A percentile compares a stretch with the other conserved stretches of the same genome.
These are phyloP conservation scores for Aphelenchoides fujianensis DNA, from an alignment of 1,140 invertebrate species.

Conservation along the genomic window DNA sequence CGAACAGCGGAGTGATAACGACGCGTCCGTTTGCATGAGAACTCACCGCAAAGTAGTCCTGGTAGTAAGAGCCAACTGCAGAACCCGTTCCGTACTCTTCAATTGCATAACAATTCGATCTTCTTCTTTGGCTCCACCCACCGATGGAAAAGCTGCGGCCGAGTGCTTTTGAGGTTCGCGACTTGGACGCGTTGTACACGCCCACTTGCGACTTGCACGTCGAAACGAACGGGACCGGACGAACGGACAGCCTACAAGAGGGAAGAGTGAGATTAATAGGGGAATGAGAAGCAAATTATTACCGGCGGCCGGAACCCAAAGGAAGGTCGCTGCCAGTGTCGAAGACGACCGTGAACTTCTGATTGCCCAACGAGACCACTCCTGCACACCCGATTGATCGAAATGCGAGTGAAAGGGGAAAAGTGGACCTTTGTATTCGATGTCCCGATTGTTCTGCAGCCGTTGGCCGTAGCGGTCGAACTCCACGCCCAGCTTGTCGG, in stretches of 20 bases:
- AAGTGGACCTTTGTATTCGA: neutral
- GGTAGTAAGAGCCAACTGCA: neutral
- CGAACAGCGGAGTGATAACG: neutral
- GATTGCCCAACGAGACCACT: neutral
- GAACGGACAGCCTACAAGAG: slow-evolving; percentile 1
- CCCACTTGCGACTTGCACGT: neutral
- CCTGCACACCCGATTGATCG: too few relatives aligned
- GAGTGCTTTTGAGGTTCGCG: neutral
- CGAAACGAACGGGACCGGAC: neutral
- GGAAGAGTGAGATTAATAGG: too few relatives aligned
- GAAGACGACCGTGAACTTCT: neutral
- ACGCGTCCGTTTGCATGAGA: too few relatives aligned
- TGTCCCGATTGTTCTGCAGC: neutral
- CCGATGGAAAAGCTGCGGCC: neutral
- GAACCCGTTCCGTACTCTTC: slow-evolving; percentile 15
- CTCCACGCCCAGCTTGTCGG: neutral
- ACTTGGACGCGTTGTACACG: slow-evolving; percentile 6
- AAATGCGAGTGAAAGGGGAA: too few relatives aligned
- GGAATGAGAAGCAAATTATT: too few relatives aligned
- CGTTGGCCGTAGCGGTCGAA: slow-evolving; percentile 12
- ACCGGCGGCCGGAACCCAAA: slow-evolving; percentile 10
- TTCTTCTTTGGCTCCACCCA: neutral
- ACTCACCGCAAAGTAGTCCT: slow-evolving; percentile 11
- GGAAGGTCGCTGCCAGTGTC: slow-evolving; percentile 10
- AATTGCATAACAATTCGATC: neutral